These are phyloP conservation scores for Muscina levida DNA, from an alignment of 2,888 invertebrate species.

Conservation along the genomic window DNA sequence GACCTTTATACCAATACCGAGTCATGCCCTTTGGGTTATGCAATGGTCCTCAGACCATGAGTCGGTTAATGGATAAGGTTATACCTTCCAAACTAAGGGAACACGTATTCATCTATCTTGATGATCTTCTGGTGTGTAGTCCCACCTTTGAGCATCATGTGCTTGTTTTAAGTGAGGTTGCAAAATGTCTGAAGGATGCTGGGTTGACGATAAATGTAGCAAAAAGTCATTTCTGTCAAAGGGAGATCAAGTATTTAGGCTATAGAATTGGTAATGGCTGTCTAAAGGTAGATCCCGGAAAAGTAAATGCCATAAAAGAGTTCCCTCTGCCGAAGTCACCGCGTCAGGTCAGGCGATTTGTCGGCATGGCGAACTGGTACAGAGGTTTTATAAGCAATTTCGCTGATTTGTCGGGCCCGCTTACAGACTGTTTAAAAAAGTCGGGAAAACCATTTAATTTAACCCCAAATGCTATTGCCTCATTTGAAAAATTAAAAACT, in stretches of 20 bases:
- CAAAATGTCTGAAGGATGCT: too few species aligned
- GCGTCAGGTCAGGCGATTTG: background rate
- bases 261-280: background rate
- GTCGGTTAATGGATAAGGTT: too few species aligned
- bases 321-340: too few species aligned
- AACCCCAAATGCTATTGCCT: slow-evolving; percentile 8
- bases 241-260: slow-evolving; percentile 47
- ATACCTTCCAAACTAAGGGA: slow-evolving; percentile 23
- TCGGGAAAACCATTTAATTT: slow-evolving; percentile 2
- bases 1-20: slow-evolving; percentile 35
- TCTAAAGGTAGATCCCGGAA: too few species aligned
- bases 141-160: slow-evolving; percentile 5
- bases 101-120: slow-evolving; percentile 39
- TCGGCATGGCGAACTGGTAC: too few species aligned
- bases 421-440: slow-evolving; percentile 3
- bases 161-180: background rate
- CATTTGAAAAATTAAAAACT: slow-evolving; percentile 43
- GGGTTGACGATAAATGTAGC: slow-evolving; percentile 49
- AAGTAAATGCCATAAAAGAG: too few species aligned
- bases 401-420: background rate
- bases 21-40: slow-evolving; percentile 35
- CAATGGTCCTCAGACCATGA: too few species aligned
- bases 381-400: background rate
- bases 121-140: slow-evolving; percentile 37
- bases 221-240: slow-evolving; percentile 40